phyloP scores from a whole-genome alignment of 2,888 invertebrate genomes.

The Tinea pellionella region DNA sequence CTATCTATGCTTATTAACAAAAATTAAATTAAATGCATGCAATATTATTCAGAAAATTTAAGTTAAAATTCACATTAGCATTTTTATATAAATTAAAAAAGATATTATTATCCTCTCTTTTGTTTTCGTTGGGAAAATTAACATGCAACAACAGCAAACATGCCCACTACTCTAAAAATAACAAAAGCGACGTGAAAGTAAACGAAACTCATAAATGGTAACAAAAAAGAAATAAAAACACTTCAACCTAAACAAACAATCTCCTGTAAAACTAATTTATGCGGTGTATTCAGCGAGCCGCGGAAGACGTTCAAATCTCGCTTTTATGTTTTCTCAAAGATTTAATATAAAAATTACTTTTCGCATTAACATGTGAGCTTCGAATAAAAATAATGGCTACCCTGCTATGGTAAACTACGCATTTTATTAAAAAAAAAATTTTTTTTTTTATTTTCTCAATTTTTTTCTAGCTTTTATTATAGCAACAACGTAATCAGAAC shows the following conservation, averaged over 20 bases:
- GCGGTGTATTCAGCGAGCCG: slow-evolving; percentile 45
- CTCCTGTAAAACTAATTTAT: slow-evolving; percentile 65
- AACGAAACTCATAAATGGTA: slow-evolving; percentile 49
- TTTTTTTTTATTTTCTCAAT: no score
- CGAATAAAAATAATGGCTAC: slow-evolving; percentile 25
- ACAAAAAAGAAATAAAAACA: slow-evolving; percentile 46
- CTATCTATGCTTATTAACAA: background rate
- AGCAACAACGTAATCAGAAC: no score
- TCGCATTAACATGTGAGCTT: slow-evolving; percentile 58
- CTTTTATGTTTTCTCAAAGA: slow-evolving; percentile 62
- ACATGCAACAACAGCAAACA: slow-evolving; percentile 8
- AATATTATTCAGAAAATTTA: background rate
- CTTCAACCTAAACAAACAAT: slow-evolving; percentile 55
- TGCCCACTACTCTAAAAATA: background rate
- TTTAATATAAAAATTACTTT: slow-evolving; percentile 68
- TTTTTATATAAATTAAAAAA: slow-evolving; percentile 1
- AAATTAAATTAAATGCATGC: background rate
- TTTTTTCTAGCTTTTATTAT: no score
- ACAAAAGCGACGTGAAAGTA: slow-evolving; percentile 6
- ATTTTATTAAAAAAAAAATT: no score
- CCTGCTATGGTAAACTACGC: background rate
- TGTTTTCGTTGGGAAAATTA: slow-evolving; percentile 5
- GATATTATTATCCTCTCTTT: background rate
- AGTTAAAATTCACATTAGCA: background rate
- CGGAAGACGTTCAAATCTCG: slow-evolving; percentile 45